These are phyloP conservation scores for Erebia ligea DNA, from an alignment of 2,888 invertebrate genomes.

Conservation along the genomic window DNA sequence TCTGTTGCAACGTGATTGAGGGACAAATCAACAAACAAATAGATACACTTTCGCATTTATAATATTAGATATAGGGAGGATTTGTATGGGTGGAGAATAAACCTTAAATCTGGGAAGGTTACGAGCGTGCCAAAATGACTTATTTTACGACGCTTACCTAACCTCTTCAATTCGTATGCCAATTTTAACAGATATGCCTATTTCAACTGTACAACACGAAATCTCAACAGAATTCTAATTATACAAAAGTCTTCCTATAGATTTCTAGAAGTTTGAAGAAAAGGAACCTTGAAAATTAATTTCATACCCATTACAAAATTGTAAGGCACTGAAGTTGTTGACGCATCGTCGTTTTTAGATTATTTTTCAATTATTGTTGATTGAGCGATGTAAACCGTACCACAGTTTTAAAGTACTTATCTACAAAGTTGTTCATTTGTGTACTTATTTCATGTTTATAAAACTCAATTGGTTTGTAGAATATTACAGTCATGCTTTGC, in stretches of 20 bases:
- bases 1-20: no score
- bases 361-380: neutral
- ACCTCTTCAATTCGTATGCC: constrained; percentile 9
- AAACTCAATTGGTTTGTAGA: neutral
- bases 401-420: neutral
- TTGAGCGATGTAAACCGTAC: neutral
- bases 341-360: constrained; percentile 10
- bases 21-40: no score
- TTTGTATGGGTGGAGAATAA: no score
- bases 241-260: neutral
- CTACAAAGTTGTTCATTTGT: neutral
- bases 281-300: constrained; percentile 28
- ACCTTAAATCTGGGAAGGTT: no score
- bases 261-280: constrained; percentile 7
- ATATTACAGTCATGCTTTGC: neutral
- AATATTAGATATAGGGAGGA: no score
- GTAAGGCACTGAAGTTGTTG: neutral
- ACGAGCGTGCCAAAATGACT: no score
- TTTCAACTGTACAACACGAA: neutral
- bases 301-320: constrained; percentile 29
- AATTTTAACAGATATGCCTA: no score
- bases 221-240: constrained; percentile 3
- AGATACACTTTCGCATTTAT: no score
- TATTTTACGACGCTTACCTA: neutral
- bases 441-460: neutral